phyloP scores from a whole-genome alignment of 2,888 invertebrate species.

The Mesorhabditis sp. region DNA sequence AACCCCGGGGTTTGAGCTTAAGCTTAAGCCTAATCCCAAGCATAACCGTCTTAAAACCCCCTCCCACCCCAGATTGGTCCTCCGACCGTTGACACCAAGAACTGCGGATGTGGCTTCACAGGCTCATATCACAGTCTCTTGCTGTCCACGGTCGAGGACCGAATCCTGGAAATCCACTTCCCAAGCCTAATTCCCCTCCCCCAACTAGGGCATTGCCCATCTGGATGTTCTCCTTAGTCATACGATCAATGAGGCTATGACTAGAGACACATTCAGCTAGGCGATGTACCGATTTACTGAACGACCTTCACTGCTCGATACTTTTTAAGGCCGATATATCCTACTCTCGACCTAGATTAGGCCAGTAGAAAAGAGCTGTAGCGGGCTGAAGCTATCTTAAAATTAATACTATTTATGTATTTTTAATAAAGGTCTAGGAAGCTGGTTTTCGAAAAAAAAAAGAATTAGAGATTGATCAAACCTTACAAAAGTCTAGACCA shows the following conservation, averaged over 20 bases:
- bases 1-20: too few species aligned
- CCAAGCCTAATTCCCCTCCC: background rate
- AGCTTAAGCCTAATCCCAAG: too few species aligned
- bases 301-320: too few species aligned
- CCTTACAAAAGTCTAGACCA: too few species aligned
- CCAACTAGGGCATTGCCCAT: background rate
- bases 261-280: slow-evolving; percentile 46
- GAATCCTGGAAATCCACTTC: slow-evolving; percentile 4
- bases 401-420: too few species aligned
- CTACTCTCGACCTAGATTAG: too few species aligned
- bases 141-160: slow-evolving; percentile 23
- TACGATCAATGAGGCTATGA: slow-evolving; percentile 25
- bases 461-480: too few species aligned
- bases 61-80: background rate
- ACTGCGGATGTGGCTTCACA: slow-evolving; percentile 8
- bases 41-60: background rate
- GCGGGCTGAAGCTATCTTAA: too few species aligned
- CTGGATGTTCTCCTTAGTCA: slow-evolving; percentile 36
- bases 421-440: too few species aligned
- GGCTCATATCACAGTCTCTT: slow-evolving; percentile 22
- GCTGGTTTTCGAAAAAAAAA: too few species aligned
- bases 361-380: too few species aligned
- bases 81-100: slow-evolving; percentile 13
- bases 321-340: too few species aligned
- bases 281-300: slow-evolving; percentile 8